Evolutionary conservation across 2,888 invertebrate species (phyloP).

Genomic region (Lapara coniferarum): DNA sequence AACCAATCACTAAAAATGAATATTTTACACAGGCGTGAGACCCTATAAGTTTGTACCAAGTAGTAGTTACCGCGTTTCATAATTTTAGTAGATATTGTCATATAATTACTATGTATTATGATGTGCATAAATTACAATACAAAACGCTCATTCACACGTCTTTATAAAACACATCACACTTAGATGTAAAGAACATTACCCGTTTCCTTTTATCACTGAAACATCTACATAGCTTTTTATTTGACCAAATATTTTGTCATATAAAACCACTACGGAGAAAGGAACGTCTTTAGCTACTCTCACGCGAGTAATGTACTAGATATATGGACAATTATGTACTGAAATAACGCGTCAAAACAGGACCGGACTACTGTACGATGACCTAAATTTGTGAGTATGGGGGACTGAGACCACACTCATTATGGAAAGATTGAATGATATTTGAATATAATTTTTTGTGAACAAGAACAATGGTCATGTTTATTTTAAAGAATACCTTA

Average conservation of each 20-base stretch:
- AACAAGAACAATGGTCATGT: background rate
- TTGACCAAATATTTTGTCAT: conserved; percentile 4
- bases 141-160: no score
- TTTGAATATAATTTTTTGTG: background rate
- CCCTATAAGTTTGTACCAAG: no score
- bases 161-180: background rate
- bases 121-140: no score
- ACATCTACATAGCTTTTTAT: background rate
- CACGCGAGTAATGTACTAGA: conserved; percentile 12
- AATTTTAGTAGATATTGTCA: no score
- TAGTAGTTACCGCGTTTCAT: no score
- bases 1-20: no score
- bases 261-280: background rate
- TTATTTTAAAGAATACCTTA: background rate
- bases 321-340: conserved; percentile 15
- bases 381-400: background rate
- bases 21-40: no score
- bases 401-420: background rate
- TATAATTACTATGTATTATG: no score
- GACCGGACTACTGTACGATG: background rate
- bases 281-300: conserved; percentile 14
- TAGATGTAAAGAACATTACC: background rate
- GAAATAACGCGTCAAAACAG: conserved; percentile 7
- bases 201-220: background rate
- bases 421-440: background rate